Evolutionary conservation across 2,797 vertebrate species (phyloP).

Genomic region (Xyrichtys novacula): DNA sequence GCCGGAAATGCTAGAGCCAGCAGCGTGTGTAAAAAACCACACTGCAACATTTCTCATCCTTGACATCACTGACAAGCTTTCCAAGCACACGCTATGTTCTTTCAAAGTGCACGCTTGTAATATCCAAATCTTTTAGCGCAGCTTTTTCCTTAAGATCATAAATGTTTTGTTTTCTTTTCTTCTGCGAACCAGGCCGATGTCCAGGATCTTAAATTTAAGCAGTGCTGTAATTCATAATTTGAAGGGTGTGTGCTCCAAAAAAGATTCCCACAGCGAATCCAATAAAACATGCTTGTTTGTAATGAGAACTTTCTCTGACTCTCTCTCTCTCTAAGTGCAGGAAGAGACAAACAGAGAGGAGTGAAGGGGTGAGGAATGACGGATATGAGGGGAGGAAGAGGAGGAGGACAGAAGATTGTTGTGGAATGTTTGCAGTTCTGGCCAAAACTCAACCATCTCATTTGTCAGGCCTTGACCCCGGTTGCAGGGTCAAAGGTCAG

Average conservation of each 20-base stretch:
- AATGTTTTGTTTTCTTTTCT: conserved; percentile 50
- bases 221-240: conserved; percentile 54
- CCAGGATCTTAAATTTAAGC: conserved; percentile 49
- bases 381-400: conserved; percentile 57
- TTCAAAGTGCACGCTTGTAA: conserved; percentile 62
- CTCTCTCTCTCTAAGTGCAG: conserved; percentile 25
- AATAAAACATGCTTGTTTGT: conserved; percentile 60
- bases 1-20: conserved; percentile 82
- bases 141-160: conserved; percentile 46
- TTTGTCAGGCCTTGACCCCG: conserved; percentile 81
- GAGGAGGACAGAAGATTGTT: conserved; percentile 74
- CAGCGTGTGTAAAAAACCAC: conserved; percentile 79
- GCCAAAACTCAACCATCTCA: conserved; percentile 73
- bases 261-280: conserved; percentile 42
- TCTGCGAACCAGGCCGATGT: conserved; percentile 59
- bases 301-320: conserved; percentile 60
- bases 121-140: conserved; percentile 63
- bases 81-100: conserved; percentile 67
- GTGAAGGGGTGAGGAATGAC: conserved; percentile 60
- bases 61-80: conserved; percentile 79
- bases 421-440: conserved; percentile 81
- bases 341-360: conserved; percentile 52
- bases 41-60: conserved; percentile 82
- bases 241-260: conserved; percentile 45
- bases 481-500: conserved; percentile 71